Evolutionary conservation across 1,140 invertebrate genomes (phyloP).

Genomic region (Heliothis virescens): DNA sequence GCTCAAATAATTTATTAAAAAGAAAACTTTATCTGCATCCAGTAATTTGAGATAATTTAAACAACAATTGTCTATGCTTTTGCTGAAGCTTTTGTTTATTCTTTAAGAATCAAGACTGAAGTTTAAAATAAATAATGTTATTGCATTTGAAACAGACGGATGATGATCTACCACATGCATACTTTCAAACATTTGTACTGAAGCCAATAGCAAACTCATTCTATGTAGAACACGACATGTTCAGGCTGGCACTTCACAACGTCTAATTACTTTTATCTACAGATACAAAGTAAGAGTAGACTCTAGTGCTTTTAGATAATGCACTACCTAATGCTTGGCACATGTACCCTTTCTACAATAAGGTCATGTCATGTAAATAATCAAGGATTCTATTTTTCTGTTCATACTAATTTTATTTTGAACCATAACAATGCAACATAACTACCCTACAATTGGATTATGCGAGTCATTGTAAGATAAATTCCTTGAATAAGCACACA

Average conservation of each 20-base stretch:
- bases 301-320: slow-evolving; percentile 39
- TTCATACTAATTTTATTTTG: background rate
- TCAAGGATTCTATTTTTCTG: background rate
- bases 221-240: slow-evolving; percentile 96
- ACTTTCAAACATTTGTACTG: slow-evolving; percentile 96
- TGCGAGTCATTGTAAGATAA: background rate
- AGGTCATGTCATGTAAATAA: slow-evolving; percentile 25
- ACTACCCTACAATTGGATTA: slow-evolving; percentile 28
- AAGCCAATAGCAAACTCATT: slow-evolving; percentile 94
- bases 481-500: slow-evolving; percentile 7
- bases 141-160: slow-evolving; percentile 90
- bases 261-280: slow-evolving; percentile 78
- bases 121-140: slow-evolving; percentile 25
- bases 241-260: slow-evolving; percentile 95
- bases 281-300: slow-evolving; percentile 61
- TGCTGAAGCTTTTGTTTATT: background rate
- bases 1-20: background rate
- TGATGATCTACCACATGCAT: slow-evolving; percentile 96
- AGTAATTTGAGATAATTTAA: no score
- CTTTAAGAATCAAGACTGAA: background rate
- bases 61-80: no score
- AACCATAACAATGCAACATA: slow-evolving; percentile 8
- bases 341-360: slow-evolving; percentile 20
- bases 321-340: slow-evolving; percentile 36
- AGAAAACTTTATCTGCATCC: background rate